phyloP scores from a whole-genome alignment of 1,140 invertebrate species.

The Drosophila pseudoobscura region DNA sequence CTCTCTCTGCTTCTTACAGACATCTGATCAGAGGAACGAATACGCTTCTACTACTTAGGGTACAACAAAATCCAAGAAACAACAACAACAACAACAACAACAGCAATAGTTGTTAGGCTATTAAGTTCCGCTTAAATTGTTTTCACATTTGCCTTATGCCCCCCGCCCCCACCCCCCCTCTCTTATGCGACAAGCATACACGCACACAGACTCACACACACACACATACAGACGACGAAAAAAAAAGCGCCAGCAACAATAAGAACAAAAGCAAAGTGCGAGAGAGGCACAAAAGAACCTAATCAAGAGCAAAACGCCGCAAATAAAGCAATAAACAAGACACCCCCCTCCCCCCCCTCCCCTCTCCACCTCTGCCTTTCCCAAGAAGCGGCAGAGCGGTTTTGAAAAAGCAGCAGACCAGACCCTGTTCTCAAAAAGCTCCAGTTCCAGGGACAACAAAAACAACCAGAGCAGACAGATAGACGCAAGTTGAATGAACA shows the following conservation, averaged over 20 bases:
- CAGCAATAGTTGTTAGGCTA: constrained; percentile 73
- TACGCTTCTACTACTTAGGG: no score
- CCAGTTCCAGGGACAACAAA: constrained; percentile 22
- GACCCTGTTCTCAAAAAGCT: constrained; percentile 34
- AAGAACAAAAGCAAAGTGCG: constrained; percentile 63
- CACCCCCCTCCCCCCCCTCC: not conserved
- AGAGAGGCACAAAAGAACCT: constrained; percentile 72
- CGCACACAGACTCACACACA: constrained; percentile 18
- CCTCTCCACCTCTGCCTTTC: not conserved
- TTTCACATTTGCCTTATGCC: constrained; percentile 72
- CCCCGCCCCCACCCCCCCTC: constrained; percentile 3
- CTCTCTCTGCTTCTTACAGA: no score
- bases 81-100: constrained; percentile 30
- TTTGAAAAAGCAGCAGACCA: constrained; percentile 36
- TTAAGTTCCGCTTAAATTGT: constrained; percentile 79
- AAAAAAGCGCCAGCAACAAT: constrained; percentile 23
- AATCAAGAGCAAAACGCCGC: constrained; percentile 78
- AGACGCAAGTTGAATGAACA: constrained; percentile 67
- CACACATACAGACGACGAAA: constrained; percentile 16
- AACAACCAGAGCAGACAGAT: constrained; percentile 43
- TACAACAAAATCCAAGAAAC: constrained; percentile 6
- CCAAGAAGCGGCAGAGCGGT: constrained; percentile 35
- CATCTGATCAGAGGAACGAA: no score
- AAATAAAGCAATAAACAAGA: constrained; percentile 80
- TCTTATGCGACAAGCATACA: constrained; percentile 44